Conservation (phyloP, 30 jellyfish, hydroid and myxozoan species). For the Cassiopea xamachana region DNA sequence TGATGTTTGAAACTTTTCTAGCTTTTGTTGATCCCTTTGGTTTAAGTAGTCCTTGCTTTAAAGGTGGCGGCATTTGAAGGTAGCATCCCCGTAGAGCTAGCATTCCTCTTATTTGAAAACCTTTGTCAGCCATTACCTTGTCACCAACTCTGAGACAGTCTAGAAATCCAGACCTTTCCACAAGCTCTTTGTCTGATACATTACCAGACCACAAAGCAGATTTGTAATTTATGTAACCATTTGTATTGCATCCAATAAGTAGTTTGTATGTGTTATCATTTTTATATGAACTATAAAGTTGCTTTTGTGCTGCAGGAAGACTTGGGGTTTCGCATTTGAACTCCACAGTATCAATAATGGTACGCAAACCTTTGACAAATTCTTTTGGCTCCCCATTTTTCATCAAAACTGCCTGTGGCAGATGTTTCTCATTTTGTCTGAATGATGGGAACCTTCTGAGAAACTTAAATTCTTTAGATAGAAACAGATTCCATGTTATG, state of each 20-base stretch:
- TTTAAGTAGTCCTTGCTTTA: constrained; percentile 34
- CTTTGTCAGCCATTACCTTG: constrained; percentile 52
- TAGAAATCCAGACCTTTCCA: constrained; percentile 28
- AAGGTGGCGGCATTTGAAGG: constrained; percentile 32
- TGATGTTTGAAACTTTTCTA: constrained; percentile 40
- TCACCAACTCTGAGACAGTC: constrained; percentile 47
- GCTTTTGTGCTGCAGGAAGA: too few relatives aligned
- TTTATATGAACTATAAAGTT: too few relatives aligned
- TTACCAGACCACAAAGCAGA: constrained; percentile 40
- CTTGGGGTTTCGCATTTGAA: too few relatives aligned
- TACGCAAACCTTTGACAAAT: too few relatives aligned
- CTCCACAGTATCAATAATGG: too few relatives aligned
- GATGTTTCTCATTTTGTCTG: too few relatives aligned
- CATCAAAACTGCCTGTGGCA: too few relatives aligned
- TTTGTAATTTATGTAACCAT: constrained; percentile 28
- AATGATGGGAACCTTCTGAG: too few relatives aligned
- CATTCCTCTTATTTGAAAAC: constrained; percentile 44
- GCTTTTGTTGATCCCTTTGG: constrained; percentile 60
- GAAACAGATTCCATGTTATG: constrained; percentile 28
- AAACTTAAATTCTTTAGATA: too few relatives aligned
- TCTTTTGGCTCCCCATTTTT: too few relatives aligned
- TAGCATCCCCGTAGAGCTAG: constrained; percentile 39
- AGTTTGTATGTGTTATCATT: too few relatives aligned
- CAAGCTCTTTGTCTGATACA: constrained; percentile 27
- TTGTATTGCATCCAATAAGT: constrained; percentile 38